A percentile compares a stretch with the other conserved stretches of the same genome.
These are phyloP conservation scores for Drosophila pegasa DNA, from an alignment of 2,888 invertebrate genomes.

Conservation along the genomic window DNA sequence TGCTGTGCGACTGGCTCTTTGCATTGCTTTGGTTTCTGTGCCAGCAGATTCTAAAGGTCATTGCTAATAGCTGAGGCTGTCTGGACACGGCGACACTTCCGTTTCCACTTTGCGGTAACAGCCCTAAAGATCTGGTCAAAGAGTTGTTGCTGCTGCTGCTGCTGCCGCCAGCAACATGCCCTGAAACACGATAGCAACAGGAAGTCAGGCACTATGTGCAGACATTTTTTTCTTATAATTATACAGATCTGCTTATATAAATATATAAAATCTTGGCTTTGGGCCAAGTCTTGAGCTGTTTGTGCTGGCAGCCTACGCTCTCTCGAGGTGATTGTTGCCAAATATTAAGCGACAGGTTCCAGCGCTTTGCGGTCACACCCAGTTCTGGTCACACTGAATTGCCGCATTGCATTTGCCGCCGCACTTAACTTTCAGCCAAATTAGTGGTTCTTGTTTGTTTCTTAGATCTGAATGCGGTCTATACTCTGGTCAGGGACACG, in stretches of 20 bases:
- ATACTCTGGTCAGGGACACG: constrained; percentile 36
- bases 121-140: constrained; percentile 48
- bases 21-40: constrained; percentile 76
- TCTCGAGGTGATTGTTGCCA: constrained; percentile 46
- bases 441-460: constrained; percentile 18
- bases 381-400: constrained; percentile 13
- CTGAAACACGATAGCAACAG: constrained; percentile 65
- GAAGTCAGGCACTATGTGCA: constrained; percentile 60
- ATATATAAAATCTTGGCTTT: constrained; percentile 18
- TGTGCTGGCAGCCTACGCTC: constrained; percentile 7
- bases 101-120: constrained; percentile 80
- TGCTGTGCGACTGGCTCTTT: constrained; percentile 11
- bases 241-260: constrained; percentile 1
- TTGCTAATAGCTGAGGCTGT: constrained; percentile 56
- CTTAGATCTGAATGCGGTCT: constrained; percentile 20
- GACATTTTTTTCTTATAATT: constrained; percentile 45
- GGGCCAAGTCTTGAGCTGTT: constrained; percentile 26
- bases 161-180: constrained; percentile 12
- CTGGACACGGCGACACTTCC: constrained; percentile 75
- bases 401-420: neutral
- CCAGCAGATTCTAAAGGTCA: constrained; percentile 74
- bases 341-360: constrained; percentile 46
- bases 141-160: constrained; percentile 23
- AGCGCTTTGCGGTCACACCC: constrained; percentile 35
- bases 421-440: constrained; percentile 21